A percentile compares a stretch with the other conserved stretches of the same genome.
Conservation (phyloP, 2,888 invertebrate species). For the Cancer borealis region DNA sequence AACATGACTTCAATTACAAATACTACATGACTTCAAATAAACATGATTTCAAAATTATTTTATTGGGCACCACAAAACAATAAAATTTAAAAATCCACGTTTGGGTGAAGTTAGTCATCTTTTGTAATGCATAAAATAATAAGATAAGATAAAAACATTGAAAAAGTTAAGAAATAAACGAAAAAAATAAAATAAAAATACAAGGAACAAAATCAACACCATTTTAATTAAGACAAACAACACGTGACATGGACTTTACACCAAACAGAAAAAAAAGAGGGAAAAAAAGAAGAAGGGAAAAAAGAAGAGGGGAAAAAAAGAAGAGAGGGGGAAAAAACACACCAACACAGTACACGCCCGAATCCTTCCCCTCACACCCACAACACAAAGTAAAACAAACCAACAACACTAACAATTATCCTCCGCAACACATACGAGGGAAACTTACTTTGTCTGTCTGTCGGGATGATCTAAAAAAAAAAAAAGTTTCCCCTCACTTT, state of each 20-base stretch:
- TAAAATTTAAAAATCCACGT: no score
- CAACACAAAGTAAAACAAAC: neutral
- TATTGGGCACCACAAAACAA: no score
- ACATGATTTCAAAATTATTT: no score
- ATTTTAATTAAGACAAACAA: conserved; percentile 2
- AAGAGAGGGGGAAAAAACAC: neutral
- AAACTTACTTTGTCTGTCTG: neutral
- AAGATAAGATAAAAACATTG: neutral
- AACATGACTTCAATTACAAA: neutral
- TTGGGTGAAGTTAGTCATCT: no score
- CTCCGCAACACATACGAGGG: neutral
- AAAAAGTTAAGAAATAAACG: neutral
- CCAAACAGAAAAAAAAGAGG: neutral
- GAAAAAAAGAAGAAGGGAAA: neutral
- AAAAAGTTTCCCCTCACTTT: neutral
- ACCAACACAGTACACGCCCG: no score
- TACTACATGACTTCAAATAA: neutral
- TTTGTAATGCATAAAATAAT: no score
- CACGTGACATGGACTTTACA: neutral
- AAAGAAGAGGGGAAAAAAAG: neutral
- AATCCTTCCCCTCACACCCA: no score
- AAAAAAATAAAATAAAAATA: neutral
- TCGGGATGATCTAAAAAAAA: neutral
- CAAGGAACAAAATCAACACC: neutral
- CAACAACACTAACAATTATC: neutral